phyloP scores from a whole-genome alignment of 2,888 invertebrate genomes.

The Nemoura dubitans region DNA sequence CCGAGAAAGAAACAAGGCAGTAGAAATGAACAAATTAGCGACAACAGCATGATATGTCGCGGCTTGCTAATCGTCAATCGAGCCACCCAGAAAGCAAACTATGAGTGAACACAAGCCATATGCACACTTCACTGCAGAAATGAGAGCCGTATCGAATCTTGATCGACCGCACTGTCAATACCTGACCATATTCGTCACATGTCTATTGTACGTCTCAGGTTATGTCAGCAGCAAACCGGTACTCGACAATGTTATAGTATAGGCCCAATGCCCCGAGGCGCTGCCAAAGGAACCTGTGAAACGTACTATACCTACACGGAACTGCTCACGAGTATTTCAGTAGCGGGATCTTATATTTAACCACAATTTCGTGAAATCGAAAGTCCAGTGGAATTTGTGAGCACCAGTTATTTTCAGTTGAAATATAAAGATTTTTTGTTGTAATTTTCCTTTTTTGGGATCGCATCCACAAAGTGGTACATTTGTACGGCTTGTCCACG shows the following conservation, averaged over 20 bases:
- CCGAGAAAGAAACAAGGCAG: neutral
- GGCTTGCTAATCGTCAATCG: neutral
- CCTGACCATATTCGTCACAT: neutral
- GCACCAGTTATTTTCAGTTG: neutral
- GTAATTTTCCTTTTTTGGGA: neutral
- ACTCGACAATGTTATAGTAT: too few relatives aligned
- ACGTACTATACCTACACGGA: too few relatives aligned
- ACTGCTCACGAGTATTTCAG: too few relatives aligned
- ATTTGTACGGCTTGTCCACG: too few relatives aligned
- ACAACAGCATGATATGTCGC: neutral
- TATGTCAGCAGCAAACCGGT: too few relatives aligned
- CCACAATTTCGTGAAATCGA: neutral
- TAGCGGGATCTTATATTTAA: neutral
- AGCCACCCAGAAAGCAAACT: conserved; percentile 23
- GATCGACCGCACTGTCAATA: neutral
- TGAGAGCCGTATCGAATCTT: neutral
- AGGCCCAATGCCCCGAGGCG: too few relatives aligned
- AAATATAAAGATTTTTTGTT: neutral
- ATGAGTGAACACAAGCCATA: neutral
- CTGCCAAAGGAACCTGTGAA: too few relatives aligned
- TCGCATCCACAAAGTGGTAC: neutral
- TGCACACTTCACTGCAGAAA: neutral
- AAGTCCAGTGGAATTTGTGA: neutral
- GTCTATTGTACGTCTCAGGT: neutral
- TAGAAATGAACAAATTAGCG: conserved; percentile 24